Conservation (phyloP, 2,113 vertebrate species). For the Anguilla japonica region DNA sequence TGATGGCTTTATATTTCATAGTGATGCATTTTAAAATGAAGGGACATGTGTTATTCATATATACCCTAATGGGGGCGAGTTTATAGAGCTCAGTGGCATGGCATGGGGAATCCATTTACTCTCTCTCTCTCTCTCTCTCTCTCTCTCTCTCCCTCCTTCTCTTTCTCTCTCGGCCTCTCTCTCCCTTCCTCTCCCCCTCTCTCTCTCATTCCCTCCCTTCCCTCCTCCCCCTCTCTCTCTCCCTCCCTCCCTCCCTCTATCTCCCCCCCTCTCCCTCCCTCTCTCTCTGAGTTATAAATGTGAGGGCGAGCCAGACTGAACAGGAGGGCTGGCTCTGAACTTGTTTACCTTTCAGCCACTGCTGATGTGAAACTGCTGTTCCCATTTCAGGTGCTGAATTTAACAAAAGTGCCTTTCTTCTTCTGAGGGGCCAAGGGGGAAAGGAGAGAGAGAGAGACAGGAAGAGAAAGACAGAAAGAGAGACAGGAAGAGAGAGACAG, state of each 20-base stretch:
- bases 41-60: neutral
- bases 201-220: neutral
- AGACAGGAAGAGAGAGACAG: too few relatives aligned
- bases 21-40: neutral
- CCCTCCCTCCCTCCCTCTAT: too few relatives aligned
- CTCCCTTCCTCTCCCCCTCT: neutral
- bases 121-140: too few relatives aligned
- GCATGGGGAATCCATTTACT: neutral
- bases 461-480: too few relatives aligned
- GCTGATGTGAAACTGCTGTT: slow-evolving; percentile 3
- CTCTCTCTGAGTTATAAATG: too few relatives aligned
- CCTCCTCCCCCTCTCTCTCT: too few relatives aligned
- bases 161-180: too few relatives aligned
- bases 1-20: too few relatives aligned
- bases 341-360: neutral
- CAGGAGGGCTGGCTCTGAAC: neutral
- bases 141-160: too few relatives aligned
- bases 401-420: slow-evolving; percentile 2
- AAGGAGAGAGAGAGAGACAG: neutral
- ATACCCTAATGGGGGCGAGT: neutral
- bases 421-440: neutral
- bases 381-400: neutral
- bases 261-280: too few relatives aligned
- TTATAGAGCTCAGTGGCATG: neutral
- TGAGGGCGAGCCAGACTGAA: neutral